Percentiles rank a stretch among this genome's conserved stretches.
Evolutionary conservation across 2,797 vertebrate species (phyloP).

Genomic region (Hafferia zeledoni): DNA sequence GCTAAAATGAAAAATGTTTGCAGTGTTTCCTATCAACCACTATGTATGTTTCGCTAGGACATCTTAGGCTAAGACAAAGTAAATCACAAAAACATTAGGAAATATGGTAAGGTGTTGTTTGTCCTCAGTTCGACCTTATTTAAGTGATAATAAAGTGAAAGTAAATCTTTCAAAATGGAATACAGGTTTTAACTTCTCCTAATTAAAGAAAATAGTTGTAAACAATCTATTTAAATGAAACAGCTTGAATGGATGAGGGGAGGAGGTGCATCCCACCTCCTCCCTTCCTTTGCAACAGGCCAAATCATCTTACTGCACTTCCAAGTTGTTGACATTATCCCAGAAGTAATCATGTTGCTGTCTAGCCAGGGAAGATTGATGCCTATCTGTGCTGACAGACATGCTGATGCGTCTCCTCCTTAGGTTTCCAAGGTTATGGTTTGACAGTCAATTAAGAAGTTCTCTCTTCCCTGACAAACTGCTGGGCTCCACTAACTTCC

Average conservation of each 20-base stretch:
- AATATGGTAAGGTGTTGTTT: background rate
- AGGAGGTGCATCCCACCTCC: background rate
- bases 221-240: background rate
- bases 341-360: slow-evolving; percentile 55
- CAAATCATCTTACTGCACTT: slow-evolving; percentile 36
- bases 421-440: slow-evolving; percentile 39
- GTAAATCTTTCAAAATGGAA: background rate
- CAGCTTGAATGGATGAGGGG: background rate
- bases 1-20: background rate
- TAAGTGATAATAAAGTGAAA: background rate
- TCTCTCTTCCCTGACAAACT: background rate
- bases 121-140: background rate
- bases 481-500: background rate
- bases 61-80: background rate
- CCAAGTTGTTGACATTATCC: slow-evolving; percentile 26
- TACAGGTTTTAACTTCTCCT: background rate
- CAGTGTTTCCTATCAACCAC: background rate
- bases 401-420: slow-evolving; percentile 31
- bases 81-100: background rate
- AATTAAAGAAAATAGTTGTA: slow-evolving; percentile 2
- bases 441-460: slow-evolving; percentile 53
- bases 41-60: background rate
- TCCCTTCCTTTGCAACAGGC: background rate
- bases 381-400: slow-evolving; percentile 38
- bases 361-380: slow-evolving; percentile 30